phyloP scores from a whole-genome alignment of 2,797 vertebrate species.

The Antrozous pallidus region DNA sequence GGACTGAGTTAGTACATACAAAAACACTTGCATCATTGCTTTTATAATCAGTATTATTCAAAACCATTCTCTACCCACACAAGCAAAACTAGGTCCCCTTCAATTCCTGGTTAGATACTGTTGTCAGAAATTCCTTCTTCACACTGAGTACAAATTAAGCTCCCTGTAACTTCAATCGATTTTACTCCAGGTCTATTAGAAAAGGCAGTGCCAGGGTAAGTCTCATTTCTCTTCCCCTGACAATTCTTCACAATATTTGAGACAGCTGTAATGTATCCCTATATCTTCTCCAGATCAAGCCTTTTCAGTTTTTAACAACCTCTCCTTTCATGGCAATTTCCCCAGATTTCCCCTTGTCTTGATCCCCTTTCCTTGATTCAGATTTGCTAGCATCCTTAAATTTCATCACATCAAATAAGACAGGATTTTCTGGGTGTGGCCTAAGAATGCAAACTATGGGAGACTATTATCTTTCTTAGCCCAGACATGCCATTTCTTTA shows the following conservation, averaged over 20 bases:
- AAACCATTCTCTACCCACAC: not conserved
- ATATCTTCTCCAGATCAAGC: not conserved
- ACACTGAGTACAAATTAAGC: constrained; percentile 22
- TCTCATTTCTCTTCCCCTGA: constrained; percentile 39
- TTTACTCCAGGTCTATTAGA: constrained; percentile 34
- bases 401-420: not conserved
- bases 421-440: not conserved
- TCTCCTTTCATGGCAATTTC: not conserved
- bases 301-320: not conserved
- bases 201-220: constrained; percentile 3
- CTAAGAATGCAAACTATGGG: not conserved
- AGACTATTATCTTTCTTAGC: not conserved
- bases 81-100: not conserved
- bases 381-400: not conserved
- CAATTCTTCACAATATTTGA: constrained; percentile 28
- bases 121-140: constrained; percentile 31
- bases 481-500: not conserved
- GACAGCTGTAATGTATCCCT: not conserved
- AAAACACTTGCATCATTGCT: not conserved
- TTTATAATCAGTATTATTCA: not conserved
- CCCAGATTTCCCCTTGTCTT: constrained; percentile 24
- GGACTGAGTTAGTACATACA: not conserved
- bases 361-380: not conserved
- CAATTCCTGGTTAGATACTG: not conserved
- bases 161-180: constrained; percentile 4